Evolutionary conservation across 2,797 vertebrate species (phyloP).

Genomic region (Fistularia tabacaria): DNA sequence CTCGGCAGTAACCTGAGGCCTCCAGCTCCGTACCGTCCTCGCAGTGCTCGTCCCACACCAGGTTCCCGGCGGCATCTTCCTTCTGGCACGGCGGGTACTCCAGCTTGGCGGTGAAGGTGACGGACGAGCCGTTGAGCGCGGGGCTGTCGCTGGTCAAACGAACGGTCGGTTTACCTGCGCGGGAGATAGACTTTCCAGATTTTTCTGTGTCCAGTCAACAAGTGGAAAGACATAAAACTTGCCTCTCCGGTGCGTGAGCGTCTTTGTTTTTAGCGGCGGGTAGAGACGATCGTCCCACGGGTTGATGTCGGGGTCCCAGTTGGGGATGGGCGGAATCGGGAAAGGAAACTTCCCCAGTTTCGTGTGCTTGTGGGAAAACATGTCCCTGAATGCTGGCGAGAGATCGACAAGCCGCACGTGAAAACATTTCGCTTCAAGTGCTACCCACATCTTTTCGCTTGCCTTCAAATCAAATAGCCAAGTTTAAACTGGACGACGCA

Average conservation of each 20-base stretch:
- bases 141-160: slow-evolving; percentile 86
- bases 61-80: slow-evolving; percentile 78
- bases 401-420: neutral
- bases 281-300: slow-evolving; percentile 89
- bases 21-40: slow-evolving; percentile 77
- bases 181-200: neutral
- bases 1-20: slow-evolving; percentile 58
- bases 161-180: slow-evolving; percentile 70
- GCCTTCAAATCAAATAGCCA: no score
- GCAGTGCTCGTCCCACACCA: slow-evolving; percentile 83
- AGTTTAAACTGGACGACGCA: no score
- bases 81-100: slow-evolving; percentile 85
- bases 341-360: slow-evolving; percentile 46
- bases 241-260: slow-evolving; percentile 52
- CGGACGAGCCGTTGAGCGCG: slow-evolving; percentile 82
- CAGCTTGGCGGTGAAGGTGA: slow-evolving; percentile 84
- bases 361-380: slow-evolving; percentile 72
- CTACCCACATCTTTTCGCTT: no score
- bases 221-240: neutral
- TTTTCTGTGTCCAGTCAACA: neutral
- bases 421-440: no score
- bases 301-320: slow-evolving; percentile 86
- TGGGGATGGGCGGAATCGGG: slow-evolving; percentile 69
- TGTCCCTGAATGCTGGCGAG: slow-evolving; percentile 79
- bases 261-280: slow-evolving; percentile 68